Evolutionary conservation across 2,797 vertebrate genomes (phyloP), one percentile per base, ranked within the genome.

Genomic region (Chaenodraco wilsoni): DNA sequence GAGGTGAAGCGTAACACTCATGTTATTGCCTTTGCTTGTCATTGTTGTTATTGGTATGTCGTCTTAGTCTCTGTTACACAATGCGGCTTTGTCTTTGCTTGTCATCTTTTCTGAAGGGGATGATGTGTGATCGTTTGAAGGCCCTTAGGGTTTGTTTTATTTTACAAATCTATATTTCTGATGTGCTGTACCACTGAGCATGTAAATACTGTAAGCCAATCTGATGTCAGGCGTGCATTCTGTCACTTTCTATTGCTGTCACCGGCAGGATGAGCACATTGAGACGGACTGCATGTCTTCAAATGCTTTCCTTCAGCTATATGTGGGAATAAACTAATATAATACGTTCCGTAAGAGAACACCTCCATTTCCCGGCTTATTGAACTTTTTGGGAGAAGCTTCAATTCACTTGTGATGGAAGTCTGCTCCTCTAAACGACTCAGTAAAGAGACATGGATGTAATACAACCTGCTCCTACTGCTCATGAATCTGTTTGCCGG

Each of bases 151-250:
- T 87, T 82, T 85, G 74, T 83, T 88, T 85, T 72, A 64, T 78
- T 84, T 64, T 67, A 78, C 43, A 63, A 87, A 81, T 69, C 27
- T 69, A 79, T 76, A 73, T 72, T 74, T 89, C 48, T 84, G 79
- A 85, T 75, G 74, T 59, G 65, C 71, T 66, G 76, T 51, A 72
- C 69, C 86, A 66, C 54, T 13, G 69, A 72, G 80, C 74, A 74
- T 76, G 86, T 81, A 88, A 86, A 88, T 55, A 85, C 78, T 64
- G 76, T 52, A 71, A 89, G 69, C 80, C 83, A 68, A 87, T 84
- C 80, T 76, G 65, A 79, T 85, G 76, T 86, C 70, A 76, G 65
- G 31, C 67, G 1, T 61, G 64, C 66, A 9, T 81, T 49, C 77
- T 88, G 83, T 87, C 87, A 86, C 2, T 73, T 86, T 67, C 70